Percentiles rank a stretch among this genome's conserved stretches.
Conservation (phyloP, 2,888 invertebrate species). For the Diarsia rubi region DNA sequence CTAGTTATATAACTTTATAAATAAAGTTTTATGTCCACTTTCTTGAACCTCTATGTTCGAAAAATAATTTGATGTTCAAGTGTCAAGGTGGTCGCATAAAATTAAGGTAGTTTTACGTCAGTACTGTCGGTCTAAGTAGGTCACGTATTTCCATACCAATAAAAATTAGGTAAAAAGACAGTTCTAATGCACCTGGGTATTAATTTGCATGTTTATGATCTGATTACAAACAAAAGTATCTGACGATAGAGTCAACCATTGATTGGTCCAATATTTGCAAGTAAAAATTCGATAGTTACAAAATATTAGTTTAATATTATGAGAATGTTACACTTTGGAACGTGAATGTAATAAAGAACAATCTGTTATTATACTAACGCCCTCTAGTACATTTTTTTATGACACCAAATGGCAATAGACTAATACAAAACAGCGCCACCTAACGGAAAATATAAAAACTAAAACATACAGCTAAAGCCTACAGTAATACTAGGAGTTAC, state of each 20-base stretch:
- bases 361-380: not conserved
- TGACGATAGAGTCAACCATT: too few species aligned
- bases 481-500: not conserved
- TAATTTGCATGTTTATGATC: not conserved
- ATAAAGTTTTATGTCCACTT: conserved; percentile 11
- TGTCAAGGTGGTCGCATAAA: conserved; percentile 28
- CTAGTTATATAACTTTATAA: conserved; percentile 29
- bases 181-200: not conserved
- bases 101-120: conserved; percentile 17
- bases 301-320: not conserved
- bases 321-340: too few species aligned
- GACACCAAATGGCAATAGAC: not conserved
- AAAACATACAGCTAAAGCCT: not conserved
- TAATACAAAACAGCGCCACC: not conserved
- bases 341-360: not conserved
- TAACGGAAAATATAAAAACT: not conserved
- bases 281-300: not conserved
- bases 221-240: not conserved
- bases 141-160: not conserved
- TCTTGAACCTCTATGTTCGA: conserved; percentile 18
- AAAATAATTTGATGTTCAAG: conserved; percentile 3
- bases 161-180: not conserved
- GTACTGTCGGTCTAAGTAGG: not conserved
- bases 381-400: conserved; percentile 5
- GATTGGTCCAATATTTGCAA: not conserved